Conservation (phyloP, 1,140 invertebrate genomes). For the Patella vulgata region DNA sequence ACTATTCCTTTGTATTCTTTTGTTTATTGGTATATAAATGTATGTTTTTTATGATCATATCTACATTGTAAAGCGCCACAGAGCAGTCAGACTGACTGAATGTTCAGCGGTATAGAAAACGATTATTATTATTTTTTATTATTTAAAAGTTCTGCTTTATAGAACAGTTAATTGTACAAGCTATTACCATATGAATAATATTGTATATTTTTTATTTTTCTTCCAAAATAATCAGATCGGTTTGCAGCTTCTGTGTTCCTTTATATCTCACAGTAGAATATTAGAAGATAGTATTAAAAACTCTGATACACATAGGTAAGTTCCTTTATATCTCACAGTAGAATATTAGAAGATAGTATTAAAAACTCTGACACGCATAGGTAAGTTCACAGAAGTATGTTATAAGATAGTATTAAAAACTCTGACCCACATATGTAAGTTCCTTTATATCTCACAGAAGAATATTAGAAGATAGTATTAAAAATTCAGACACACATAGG, state of each 20-base stretch:
- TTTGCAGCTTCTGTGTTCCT: conserved; percentile 19
- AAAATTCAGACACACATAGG: neutral
- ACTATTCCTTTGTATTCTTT: too few relatives aligned
- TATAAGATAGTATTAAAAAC: conserved; percentile 7
- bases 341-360: neutral
- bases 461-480: conserved; percentile 11
- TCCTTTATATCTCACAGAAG: conserved; percentile 1
- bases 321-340: neutral
- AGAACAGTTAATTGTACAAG: too few relatives aligned
- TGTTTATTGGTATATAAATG: too few relatives aligned
- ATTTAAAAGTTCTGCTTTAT: too few relatives aligned
- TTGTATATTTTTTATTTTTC: too few relatives aligned
- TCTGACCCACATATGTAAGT: conserved; percentile 1
- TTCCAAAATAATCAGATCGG: too few relatives aligned
- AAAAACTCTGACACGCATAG: neutral
- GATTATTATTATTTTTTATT: too few relatives aligned
- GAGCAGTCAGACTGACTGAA: too few relatives aligned
- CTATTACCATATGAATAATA: too few relatives aligned
- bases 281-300: conserved; percentile 17
- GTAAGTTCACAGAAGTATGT: conserved; percentile 10
- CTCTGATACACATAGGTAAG: conserved; percentile 16
- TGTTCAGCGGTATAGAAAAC: too few relatives aligned
- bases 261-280: conserved; percentile 16
- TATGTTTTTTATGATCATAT: too few relatives aligned
- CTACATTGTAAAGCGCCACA: too few relatives aligned